phyloP scores from a whole-genome alignment of 2,888 invertebrate genomes.

The Scaptomyza polygonia region DNA sequence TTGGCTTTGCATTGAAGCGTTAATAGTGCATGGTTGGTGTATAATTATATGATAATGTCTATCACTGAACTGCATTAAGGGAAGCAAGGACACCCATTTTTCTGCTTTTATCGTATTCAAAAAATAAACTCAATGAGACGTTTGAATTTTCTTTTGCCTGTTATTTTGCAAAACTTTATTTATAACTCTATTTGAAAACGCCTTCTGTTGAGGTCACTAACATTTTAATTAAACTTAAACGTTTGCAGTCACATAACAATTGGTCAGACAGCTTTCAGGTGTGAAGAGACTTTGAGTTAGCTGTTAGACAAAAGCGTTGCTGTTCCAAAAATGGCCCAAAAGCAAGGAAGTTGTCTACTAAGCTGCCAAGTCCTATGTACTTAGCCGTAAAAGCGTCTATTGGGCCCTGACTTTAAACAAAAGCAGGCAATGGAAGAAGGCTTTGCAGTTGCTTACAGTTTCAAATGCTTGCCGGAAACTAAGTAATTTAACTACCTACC shows the following conservation, averaged over 20 bases:
- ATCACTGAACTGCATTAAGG: background rate
- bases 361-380: slow-evolving; percentile 15
- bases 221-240: slow-evolving; percentile 39
- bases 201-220: slow-evolving; percentile 50
- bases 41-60: background rate
- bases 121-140: no score
- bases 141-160: background rate
- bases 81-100: no score
- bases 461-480: slow-evolving; percentile 12
- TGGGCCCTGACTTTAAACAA: slow-evolving; percentile 16
- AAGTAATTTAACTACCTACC: slow-evolving; percentile 33
- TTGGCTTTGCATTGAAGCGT: background rate
- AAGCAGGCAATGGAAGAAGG: slow-evolving; percentile 37
- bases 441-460: slow-evolving; percentile 22
- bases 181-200: background rate
- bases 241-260: background rate
- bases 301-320: slow-evolving; percentile 29
- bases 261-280: slow-evolving; percentile 22
- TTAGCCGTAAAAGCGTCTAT: slow-evolving; percentile 29
- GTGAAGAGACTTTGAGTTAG: slow-evolving; percentile 16
- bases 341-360: slow-evolving; percentile 29
- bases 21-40: background rate
- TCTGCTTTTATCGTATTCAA: no score
- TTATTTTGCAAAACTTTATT: background rate
- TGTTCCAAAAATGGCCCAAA: slow-evolving; percentile 3